Conservation (phyloP, 2,888 invertebrate genomes). For the Neoitamus cyanurus region DNA sequence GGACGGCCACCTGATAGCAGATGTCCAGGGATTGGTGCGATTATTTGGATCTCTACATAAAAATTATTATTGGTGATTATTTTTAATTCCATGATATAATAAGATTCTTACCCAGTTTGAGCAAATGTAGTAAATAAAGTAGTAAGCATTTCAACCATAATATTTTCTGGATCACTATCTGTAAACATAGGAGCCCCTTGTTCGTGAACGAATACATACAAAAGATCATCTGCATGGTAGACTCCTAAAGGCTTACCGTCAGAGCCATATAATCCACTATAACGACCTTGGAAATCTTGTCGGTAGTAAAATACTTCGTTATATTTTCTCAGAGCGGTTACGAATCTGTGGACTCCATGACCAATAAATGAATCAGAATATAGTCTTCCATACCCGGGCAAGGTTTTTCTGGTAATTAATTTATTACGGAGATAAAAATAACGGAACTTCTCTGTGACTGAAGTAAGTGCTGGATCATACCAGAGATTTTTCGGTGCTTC, state of each 20-base stretch:
- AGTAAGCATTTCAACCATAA: slow-evolving; percentile 65
- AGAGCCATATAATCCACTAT: slow-evolving; percentile 68
- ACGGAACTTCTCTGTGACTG: slow-evolving; percentile 57
- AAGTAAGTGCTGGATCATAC: slow-evolving; percentile 62
- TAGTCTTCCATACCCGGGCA: slow-evolving; percentile 58
- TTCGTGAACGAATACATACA: slow-evolving; percentile 64
- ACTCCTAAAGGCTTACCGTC: slow-evolving; percentile 67
- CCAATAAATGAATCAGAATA: slow-evolving; percentile 67
- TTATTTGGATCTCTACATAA: neutral
- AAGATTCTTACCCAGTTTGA: slow-evolving; percentile 57
- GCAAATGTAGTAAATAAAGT: slow-evolving; percentile 67
- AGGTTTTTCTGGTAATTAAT: slow-evolving; percentile 7
- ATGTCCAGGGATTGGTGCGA: neutral
- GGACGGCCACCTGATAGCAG: slow-evolving; percentile 52
- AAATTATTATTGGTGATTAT: no score
- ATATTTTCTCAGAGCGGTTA: slow-evolving; percentile 69
- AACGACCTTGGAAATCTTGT: slow-evolving; percentile 72
- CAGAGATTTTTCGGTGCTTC: slow-evolving; percentile 63
- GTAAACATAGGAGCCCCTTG: no score
- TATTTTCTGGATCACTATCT: slow-evolving; percentile 63
- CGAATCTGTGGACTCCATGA: slow-evolving; percentile 71
- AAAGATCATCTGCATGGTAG: slow-evolving; percentile 67
- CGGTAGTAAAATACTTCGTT: slow-evolving; percentile 72
- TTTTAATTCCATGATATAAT: no score
- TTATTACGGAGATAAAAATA: slow-evolving; percentile 57